Evolutionary conservation across 2,113 vertebrate species (phyloP).

Genomic region (Pelmatolapia mariae): DNA sequence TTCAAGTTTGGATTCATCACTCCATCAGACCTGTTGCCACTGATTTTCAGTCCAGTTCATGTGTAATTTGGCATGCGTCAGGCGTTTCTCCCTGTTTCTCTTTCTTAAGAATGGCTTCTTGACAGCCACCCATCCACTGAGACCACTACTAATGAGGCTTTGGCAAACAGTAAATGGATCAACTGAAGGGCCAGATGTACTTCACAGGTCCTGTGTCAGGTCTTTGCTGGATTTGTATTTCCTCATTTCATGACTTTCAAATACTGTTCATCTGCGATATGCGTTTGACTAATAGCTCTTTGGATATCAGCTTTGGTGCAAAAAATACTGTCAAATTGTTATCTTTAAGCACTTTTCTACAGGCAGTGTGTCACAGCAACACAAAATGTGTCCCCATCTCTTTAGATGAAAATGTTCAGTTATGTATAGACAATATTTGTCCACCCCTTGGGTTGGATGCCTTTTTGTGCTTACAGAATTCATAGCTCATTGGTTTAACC

Average conservation of each 20-base stretch:
- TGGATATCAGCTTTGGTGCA: background rate
- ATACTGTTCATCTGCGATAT: background rate
- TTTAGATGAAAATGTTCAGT: background rate
- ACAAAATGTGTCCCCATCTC: background rate
- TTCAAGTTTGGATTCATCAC: background rate
- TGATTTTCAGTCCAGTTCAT: background rate
- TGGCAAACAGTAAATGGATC: background rate
- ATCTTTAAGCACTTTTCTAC: background rate
- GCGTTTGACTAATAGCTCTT: background rate
- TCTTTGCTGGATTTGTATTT: background rate
- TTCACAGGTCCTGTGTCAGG: background rate
- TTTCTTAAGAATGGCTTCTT: background rate
- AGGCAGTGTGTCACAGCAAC: background rate
- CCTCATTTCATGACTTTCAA: background rate
- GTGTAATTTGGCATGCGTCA: background rate
- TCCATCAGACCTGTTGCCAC: background rate
- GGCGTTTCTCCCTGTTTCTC: background rate
- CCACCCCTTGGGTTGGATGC: background rate
- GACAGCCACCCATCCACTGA: background rate
- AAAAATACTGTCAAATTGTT: background rate
- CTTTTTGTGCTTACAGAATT: background rate
- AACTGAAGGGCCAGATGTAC: background rate
- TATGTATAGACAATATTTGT: background rate
- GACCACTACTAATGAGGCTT: background rate
- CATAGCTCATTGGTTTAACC: background rate